These are phyloP conservation scores for Oligia latruncula DNA, from an alignment of 2,888 invertebrate species.

Conservation along the genomic window DNA sequence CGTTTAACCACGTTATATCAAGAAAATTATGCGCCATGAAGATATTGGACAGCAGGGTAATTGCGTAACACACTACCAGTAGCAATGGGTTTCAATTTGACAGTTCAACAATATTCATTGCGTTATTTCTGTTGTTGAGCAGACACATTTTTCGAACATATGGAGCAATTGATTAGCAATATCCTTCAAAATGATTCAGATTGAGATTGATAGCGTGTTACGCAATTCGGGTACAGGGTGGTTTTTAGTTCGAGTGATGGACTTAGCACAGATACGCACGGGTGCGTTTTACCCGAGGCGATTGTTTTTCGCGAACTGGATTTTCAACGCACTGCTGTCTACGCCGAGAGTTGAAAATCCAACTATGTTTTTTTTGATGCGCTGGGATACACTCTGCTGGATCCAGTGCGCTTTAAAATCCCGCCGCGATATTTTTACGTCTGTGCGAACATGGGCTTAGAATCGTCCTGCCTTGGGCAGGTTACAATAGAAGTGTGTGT, in stretches of 20 bases:
- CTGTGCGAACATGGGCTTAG: neutral
- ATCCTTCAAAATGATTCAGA: no score
- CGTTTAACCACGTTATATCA: slow-evolving; percentile 69
- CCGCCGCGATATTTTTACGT: neutral
- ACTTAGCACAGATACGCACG: neutral
- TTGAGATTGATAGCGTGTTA: no score
- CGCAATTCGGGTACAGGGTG: neutral
- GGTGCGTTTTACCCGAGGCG: neutral
- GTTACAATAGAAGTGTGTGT: neutral
- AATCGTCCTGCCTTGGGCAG: neutral
- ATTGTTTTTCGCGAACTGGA: neutral
- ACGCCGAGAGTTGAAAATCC: neutral
- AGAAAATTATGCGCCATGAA: slow-evolving; percentile 53
- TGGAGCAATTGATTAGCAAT: no score
- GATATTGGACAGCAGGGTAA: slow-evolving; percentile 23
- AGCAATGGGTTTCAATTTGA: no score
- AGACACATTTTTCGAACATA: no score
- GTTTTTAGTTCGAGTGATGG: neutral
- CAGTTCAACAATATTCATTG: no score
- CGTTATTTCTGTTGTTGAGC: no score
- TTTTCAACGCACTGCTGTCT: neutral
- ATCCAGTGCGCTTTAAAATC: neutral
- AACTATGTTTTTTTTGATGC: neutral
- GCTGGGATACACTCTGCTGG: neutral
- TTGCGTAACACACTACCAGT: no score